A percentile compares a stretch with the other conserved stretches of the same genome.
These are phyloP conservation scores for Aethes cnicana DNA, from an alignment of 2,888 invertebrate genomes.

Conservation along the genomic window DNA sequence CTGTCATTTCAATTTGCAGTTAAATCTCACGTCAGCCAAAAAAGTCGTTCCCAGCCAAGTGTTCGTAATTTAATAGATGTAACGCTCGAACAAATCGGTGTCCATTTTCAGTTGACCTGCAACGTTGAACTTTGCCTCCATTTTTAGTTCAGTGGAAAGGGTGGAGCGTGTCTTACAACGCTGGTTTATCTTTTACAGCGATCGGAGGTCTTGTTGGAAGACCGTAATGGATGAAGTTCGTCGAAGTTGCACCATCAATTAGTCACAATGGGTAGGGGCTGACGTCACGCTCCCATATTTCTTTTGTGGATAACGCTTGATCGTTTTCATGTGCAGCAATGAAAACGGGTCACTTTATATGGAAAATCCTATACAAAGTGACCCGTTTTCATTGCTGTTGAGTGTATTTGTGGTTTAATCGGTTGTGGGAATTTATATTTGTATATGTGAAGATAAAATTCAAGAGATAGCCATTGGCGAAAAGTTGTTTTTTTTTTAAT, in stretches of 20 bases:
- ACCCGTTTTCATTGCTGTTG: no score
- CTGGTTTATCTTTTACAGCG: conserved; percentile 30
- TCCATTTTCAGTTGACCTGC: conserved; percentile 4
- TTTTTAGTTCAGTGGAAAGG: conserved; percentile 11
- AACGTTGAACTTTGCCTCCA: not conserved
- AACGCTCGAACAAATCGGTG: not conserved
- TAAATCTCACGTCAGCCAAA: conserved; percentile 2
- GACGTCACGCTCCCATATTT: conserved; percentile 32
- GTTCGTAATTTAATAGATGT: conserved; percentile 29
- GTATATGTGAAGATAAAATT: no score
- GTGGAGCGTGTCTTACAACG: conserved; percentile 27
- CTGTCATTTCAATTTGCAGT: no score
- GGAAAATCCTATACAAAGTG: conserved; percentile 14
- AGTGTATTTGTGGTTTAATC: no score
- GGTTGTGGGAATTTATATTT: no score
- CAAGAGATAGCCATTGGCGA: no score
- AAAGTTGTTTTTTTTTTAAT: no score
- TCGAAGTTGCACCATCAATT: conserved; percentile 59
- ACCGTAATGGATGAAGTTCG: conserved; percentile 29
- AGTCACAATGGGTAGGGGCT: conserved; percentile 55
- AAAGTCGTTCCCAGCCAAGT: conserved; percentile 23
- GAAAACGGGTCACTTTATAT: no score
- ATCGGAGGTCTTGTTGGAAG: conserved; percentile 31
- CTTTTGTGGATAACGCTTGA: conserved; percentile 17
- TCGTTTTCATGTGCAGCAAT: not conserved